Conservation (phyloP, 2,797 vertebrate genomes). For the Anguilla megastoma region DNA sequence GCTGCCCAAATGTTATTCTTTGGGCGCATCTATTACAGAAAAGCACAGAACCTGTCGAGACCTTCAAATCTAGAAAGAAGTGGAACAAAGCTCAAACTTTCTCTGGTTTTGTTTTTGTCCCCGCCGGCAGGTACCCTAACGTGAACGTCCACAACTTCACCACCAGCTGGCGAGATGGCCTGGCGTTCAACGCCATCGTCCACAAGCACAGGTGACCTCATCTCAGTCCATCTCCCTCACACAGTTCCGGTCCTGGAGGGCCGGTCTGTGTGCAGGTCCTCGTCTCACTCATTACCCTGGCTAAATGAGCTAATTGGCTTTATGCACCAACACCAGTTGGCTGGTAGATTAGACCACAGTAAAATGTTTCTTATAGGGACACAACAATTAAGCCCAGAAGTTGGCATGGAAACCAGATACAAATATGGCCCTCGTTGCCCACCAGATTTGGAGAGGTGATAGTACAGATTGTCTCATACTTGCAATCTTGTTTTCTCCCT, state of each 20-base stretch:
- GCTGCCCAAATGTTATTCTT: not conserved
- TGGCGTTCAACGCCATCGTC: slow-evolving; percentile 92
- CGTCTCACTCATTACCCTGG: too few relatives aligned
- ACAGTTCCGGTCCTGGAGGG: not conserved
- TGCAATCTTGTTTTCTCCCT: not conserved
- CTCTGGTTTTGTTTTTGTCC: slow-evolving; percentile 49
- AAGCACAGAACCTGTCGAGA: not conserved
- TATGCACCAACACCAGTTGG: too few relatives aligned
- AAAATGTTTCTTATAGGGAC: too few relatives aligned
- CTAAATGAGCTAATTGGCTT: too few relatives aligned
- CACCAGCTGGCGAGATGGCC: slow-evolving; percentile 92
- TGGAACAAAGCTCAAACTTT: not conserved
- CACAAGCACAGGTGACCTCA: slow-evolving; percentile 89
- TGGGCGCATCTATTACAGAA: too few relatives aligned
- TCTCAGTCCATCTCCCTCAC: not conserved
- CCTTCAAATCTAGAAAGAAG: not conserved
- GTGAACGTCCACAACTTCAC: slow-evolving; percentile 97
- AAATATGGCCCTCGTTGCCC: too few relatives aligned
- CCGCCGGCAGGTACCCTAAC: slow-evolving; percentile 81
- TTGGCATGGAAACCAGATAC: too few relatives aligned
- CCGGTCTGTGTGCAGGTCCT: not conserved
- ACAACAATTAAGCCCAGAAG: too few relatives aligned
- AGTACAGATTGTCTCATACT: too few relatives aligned
- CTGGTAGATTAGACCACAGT: too few relatives aligned
- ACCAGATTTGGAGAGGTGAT: too few relatives aligned